Evolutionary conservation across 2,888 invertebrate species (phyloP), one percentile per base, ranked within the genome.

Genomic region (Heliconius aoede): DNA sequence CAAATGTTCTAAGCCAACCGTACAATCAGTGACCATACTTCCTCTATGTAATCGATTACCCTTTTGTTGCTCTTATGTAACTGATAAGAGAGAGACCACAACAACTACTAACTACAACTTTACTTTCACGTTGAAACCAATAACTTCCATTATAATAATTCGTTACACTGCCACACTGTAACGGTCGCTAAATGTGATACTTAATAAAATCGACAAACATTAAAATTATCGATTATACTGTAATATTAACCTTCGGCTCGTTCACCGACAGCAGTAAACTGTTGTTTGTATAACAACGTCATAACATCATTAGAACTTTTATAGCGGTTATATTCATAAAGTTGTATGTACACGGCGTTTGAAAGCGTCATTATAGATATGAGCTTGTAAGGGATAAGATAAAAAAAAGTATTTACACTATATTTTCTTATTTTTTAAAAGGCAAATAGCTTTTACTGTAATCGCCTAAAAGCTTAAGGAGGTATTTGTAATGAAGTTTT

Each of bases 371-470:
- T 88, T 87, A 87, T 84, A 85, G 83, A 84, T 84, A 80, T 81
- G 81, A 80, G 76, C 80, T 81, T 84, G 87, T 88, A 84, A 82
- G 74, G 81, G 88, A 88, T 89, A 86, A 90, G 89, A 90, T 90
- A 87, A 86, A 79, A 64, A 73, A 78, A 46, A 3, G 79, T 85
- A 87, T 88, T 88, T 88, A 89, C 85, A 84, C 82, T 83, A 83
- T 83, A 81, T 83, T 55, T 85, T 83, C 81, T 85, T 83, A 86
- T 85, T 86, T 87, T 83, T 80, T 79, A 79, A 80, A 76, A 69
- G 72, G 74, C 75, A 83, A 84, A 84, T 81, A 81, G 83, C 87
- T 89, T 90, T 89, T 88, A 84, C 87, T 85, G 87, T 91, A 90
- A 91, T 91, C 88, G 89, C 87, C 30, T 55, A 69, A 69, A 55